phyloP scores from a whole-genome alignment of 2,797 vertebrate genomes.

The Acanthurus tractus region DNA sequence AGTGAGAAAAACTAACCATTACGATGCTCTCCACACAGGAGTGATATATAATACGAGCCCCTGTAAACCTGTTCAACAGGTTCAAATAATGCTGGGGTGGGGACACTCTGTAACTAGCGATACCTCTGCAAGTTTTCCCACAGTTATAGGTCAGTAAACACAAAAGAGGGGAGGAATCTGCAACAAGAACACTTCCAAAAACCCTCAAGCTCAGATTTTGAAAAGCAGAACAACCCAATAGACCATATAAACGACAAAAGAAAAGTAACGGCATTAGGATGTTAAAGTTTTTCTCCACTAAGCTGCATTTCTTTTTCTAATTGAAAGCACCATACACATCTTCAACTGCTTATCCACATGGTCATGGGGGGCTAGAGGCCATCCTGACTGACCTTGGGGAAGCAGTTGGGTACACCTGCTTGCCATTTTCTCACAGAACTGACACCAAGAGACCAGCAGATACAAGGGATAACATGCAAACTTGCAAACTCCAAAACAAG shows the following conservation, averaged over 20 bases:
- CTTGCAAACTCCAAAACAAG: too few species aligned
- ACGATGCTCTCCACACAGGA: conserved; percentile 24
- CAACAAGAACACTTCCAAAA: neutral
- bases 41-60: conserved; percentile 33
- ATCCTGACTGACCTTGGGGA: too few species aligned
- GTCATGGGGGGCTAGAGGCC: too few species aligned
- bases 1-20: conserved; percentile 29
- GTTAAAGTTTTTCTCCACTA: neutral
- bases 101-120: conserved; percentile 37
- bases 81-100: conserved; percentile 20
- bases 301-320: neutral
- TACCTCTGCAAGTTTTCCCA: conserved; percentile 48
- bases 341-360: too few species aligned
- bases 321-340: too few species aligned
- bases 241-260: neutral
- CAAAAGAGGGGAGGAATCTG: conserved; percentile 30
- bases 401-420: too few species aligned
- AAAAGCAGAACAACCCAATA: neutral
- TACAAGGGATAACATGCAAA: too few species aligned
- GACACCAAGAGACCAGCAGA: too few species aligned
- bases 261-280: neutral
- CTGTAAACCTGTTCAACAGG: conserved; percentile 63
- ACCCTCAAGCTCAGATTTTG: neutral
- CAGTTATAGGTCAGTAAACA: conserved; percentile 28
- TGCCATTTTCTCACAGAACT: too few species aligned